Evolutionary conservation across 2,797 vertebrate species (phyloP).

Genomic region (Rhinogobio ventralis): DNA sequence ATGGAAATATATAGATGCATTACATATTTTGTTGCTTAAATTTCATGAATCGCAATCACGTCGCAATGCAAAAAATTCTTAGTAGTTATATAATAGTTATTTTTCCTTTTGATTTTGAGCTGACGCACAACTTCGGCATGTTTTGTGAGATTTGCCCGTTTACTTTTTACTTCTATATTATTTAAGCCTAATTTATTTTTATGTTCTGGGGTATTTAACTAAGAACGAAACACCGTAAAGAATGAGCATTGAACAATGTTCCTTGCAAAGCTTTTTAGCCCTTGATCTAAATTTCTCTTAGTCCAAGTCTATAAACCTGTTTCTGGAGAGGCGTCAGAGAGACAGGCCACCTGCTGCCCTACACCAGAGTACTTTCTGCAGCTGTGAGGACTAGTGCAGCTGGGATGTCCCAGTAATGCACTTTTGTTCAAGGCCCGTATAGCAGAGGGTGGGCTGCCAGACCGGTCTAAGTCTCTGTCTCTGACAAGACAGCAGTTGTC

Average conservation of each 20-base stretch:
- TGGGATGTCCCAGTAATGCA: slow-evolving; percentile 72
- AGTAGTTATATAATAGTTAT: not conserved
- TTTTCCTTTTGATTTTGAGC: not conserved
- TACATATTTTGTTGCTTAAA: not conserved
- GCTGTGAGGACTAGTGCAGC: slow-evolving; percentile 70
- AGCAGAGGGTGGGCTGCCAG: slow-evolving; percentile 62
- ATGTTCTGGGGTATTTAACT: not conserved
- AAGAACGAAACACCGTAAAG: not conserved
- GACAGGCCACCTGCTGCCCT: slow-evolving; percentile 68
- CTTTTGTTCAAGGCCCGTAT: slow-evolving; percentile 67
- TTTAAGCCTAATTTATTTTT: not conserved
- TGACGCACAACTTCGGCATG: not conserved
- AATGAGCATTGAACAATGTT: not conserved
- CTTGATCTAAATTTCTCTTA: not conserved
- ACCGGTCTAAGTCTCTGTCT: slow-evolving; percentile 59
- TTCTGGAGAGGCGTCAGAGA: slow-evolving; percentile 55
- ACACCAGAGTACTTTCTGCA: slow-evolving; percentile 60
- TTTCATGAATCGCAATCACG: not conserved
- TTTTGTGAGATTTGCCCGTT: not conserved
- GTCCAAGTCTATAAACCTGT: slow-evolving; percentile 38
- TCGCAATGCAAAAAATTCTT: not conserved
- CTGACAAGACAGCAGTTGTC: slow-evolving; percentile 74
- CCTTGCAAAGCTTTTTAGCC: not conserved
- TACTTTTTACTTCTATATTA: not conserved
- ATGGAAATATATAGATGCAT: not conserved